Conservation (phyloP, 1,140 invertebrate species). For the Magallana angulata region DNA sequence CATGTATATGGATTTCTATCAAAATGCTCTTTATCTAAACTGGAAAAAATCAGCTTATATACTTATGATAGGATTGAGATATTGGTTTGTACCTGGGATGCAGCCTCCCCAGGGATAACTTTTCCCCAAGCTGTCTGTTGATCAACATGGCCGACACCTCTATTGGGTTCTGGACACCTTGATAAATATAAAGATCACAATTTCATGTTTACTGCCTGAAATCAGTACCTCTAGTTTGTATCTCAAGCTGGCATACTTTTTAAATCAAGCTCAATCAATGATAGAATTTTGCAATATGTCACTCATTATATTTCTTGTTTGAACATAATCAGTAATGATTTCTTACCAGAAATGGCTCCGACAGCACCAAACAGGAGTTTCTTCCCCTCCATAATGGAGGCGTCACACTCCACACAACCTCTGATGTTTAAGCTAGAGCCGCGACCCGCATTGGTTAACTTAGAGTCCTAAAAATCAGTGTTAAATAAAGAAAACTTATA, state of each 20-base stretch:
- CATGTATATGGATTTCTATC: no score
- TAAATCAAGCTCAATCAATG: no score
- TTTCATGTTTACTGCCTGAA: no score
- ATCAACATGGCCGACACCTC: constrained; percentile 77
- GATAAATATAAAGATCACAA: constrained; percentile 10
- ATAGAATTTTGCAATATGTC: no score
- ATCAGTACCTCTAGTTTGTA: no score
- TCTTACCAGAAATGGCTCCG: constrained; percentile 77
- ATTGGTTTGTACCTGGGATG: constrained; percentile 75
- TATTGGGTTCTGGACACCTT: constrained; percentile 80
- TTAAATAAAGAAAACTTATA: no score
- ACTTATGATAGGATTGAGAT: no score
- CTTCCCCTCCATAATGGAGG: constrained; percentile 93
- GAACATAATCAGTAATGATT: not conserved
- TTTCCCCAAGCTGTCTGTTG: constrained; percentile 73
- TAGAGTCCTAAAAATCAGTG: constrained; percentile 82
- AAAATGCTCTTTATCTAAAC: no score
- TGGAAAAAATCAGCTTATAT: no score
- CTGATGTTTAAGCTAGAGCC: constrained; percentile 94
- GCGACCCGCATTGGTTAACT: constrained; percentile 93
- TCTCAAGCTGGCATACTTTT: no score
- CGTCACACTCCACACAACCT: constrained; percentile 94
- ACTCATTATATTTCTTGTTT: no score
- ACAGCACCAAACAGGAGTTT: constrained; percentile 91
- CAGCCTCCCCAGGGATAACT: constrained; percentile 77